Evolutionary conservation across 2,797 vertebrate genomes (phyloP).

Genomic region (Odontamblyopus lacepedii): DNA sequence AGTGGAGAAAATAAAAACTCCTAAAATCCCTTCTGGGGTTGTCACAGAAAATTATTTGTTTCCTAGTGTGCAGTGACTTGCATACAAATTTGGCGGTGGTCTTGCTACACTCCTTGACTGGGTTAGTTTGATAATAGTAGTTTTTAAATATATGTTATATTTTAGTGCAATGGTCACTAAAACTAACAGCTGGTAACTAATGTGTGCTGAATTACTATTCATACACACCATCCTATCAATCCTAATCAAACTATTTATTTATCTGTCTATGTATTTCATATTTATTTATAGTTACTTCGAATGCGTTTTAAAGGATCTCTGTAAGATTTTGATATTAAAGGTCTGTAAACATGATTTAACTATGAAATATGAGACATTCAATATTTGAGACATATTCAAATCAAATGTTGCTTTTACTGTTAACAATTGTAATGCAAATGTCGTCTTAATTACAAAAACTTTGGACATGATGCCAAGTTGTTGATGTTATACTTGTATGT

Average conservation of each 20-base stretch:
- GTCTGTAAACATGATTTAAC: too few species aligned
- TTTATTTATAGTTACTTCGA: background rate
- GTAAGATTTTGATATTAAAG: too few species aligned
- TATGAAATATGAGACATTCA: too few species aligned
- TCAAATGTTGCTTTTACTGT: too few species aligned
- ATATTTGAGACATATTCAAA: too few species aligned
- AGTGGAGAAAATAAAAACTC: conserved; percentile 24
- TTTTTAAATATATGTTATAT: background rate
- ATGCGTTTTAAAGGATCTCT: too few species aligned
- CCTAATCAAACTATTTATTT: background rate
- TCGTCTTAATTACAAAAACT: too few species aligned
- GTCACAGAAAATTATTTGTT: background rate
- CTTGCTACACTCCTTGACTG: background rate
- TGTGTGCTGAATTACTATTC: background rate
- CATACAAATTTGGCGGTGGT: background rate
- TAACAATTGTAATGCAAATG: too few species aligned
- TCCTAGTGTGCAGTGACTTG: background rate
- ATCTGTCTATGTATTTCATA: background rate
- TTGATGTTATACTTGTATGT: too few species aligned
- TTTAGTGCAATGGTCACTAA: background rate
- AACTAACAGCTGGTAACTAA: background rate
- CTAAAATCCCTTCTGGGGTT: conserved; percentile 1
- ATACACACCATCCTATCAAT: background rate
- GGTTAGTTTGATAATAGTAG: background rate
- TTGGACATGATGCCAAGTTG: too few species aligned